Evolutionary conservation across 2,797 vertebrate genomes (phyloP).

Genomic region (Hozukius guyotensis): DNA sequence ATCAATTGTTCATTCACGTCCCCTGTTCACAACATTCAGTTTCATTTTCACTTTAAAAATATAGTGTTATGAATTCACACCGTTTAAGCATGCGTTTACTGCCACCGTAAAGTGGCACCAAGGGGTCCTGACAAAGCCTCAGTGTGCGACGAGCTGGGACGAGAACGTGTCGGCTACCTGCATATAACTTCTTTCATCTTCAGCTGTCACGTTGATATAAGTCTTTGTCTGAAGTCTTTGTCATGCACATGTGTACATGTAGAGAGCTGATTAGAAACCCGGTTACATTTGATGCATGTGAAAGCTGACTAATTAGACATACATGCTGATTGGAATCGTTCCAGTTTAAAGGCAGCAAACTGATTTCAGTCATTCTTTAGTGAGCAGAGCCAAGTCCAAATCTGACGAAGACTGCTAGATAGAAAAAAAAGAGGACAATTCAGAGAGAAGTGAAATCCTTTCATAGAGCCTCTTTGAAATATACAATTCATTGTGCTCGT

Average conservation of each 20-base stretch:
- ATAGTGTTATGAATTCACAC: too few relatives aligned
- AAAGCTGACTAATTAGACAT: not conserved
- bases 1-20: too few relatives aligned
- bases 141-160: too few relatives aligned
- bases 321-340: not conserved
- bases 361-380: not conserved
- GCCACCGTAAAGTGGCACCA: too few relatives aligned
- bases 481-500: not conserved
- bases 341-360: not conserved
- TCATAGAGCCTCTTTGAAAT: constrained; percentile 4
- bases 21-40: too few relatives aligned
- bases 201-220: not conserved
- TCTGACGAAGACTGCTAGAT: not conserved
- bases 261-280: not conserved
- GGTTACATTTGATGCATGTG: not conserved
- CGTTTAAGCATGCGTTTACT: too few relatives aligned
- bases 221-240: not conserved
- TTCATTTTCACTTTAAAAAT: too few relatives aligned
- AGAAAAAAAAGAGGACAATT: not conserved
- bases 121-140: too few relatives aligned
- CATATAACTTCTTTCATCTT: not conserved
- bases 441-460: not conserved
- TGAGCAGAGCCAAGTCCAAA: not conserved
- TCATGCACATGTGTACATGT: not conserved
- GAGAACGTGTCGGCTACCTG: not conserved